These are phyloP conservation scores for Sylvia borin DNA, from an alignment of 2,797 vertebrate species.

Conservation along the genomic window DNA sequence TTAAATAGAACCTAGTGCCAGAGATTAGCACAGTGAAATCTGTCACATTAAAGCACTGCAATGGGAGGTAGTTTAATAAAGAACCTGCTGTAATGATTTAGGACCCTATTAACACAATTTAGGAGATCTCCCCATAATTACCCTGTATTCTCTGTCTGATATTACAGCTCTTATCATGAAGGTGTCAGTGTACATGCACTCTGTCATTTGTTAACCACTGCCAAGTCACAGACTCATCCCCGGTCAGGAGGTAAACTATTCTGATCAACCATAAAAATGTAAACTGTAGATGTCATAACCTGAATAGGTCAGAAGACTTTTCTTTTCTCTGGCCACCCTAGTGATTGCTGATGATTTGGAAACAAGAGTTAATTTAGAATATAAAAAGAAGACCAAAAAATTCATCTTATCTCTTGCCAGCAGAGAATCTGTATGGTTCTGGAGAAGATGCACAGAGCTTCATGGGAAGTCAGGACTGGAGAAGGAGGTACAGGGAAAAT, in stretches of 20 bases:
- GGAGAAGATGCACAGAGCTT: neutral
- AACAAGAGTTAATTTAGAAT: neutral
- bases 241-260: neutral
- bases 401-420: neutral
- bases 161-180: neutral
- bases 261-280: neutral
- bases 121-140: neutral
- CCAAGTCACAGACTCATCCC: neutral
- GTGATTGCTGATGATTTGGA: neutral
- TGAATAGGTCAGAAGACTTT: neutral
- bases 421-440: neutral
- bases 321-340: neutral
- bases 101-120: neutral
- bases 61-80: constrained; percentile 16
- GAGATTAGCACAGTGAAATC: constrained; percentile 13
- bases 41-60: neutral
- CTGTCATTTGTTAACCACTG: neutral
- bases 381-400: neutral
- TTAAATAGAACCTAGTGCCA: neutral
- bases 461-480: neutral
- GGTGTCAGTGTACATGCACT: neutral
- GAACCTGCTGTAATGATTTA: neutral
- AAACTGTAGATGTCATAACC: neutral
- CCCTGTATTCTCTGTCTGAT: neutral
- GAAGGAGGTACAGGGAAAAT: neutral